Percentiles rank a stretch among this genome's conserved stretches.
Conservation (phyloP, 2,888 invertebrate species). For the Microctonus hyperodae region DNA sequence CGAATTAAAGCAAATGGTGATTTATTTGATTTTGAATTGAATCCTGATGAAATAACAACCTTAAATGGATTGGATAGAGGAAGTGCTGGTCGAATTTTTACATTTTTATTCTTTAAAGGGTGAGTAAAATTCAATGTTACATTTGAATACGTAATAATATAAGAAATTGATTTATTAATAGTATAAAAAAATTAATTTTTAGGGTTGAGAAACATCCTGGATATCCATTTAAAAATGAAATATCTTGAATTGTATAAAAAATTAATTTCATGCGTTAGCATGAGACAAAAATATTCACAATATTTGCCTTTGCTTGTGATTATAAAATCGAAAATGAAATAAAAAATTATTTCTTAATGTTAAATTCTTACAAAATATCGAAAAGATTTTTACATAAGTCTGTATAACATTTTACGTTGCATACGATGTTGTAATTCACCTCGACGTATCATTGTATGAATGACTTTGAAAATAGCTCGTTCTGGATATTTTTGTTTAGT, state of each 20-base stretch:
- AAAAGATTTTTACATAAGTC: conserved; percentile 74
- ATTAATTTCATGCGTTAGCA: conserved; percentile 9
- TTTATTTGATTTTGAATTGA: conserved; percentile 72
- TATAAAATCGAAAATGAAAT: conserved; percentile 17
- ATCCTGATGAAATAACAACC: conserved; percentile 65
- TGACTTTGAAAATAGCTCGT: conserved; percentile 85
- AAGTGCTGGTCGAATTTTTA: conserved; percentile 72
- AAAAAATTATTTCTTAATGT: not conserved
- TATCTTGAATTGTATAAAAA: conserved; percentile 32
- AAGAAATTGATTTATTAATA: not conserved
- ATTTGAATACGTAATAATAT: not conserved
- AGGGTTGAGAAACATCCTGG: conserved; percentile 74
- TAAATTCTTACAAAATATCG: not conserved
- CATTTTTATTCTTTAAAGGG: conserved; percentile 67
- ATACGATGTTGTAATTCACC: conserved; percentile 96
- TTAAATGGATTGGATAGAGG: conserved; percentile 70
- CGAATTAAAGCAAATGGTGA: conserved; percentile 76
- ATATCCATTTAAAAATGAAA: conserved; percentile 69
- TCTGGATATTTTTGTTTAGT: conserved; percentile 86
- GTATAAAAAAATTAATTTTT: conserved; percentile 37
- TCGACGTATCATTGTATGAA: conserved; percentile 91
- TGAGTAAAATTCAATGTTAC: conserved; percentile 40
- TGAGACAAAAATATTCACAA: conserved; percentile 14
- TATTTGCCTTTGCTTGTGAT: not conserved
- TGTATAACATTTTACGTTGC: conserved; percentile 96